These are phyloP conservation scores for Serilophus lunatus DNA, from an alignment of 2,113 vertebrate genomes.

Conservation along the genomic window DNA sequence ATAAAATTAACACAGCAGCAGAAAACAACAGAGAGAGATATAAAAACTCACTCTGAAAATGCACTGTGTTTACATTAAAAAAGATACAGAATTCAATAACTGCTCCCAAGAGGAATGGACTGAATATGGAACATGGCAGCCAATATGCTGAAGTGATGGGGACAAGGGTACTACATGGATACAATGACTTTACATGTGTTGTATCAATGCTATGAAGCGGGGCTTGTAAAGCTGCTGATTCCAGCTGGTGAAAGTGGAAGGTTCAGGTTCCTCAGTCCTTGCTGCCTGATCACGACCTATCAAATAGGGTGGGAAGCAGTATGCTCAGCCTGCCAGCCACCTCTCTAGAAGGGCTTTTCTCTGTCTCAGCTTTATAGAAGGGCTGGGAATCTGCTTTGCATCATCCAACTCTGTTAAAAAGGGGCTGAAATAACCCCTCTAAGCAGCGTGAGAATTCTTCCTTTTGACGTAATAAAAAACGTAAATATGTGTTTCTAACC, in stretches of 20 bases:
- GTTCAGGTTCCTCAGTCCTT: neutral
- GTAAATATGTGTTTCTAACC: conserved; percentile 40
- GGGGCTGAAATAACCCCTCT: neutral
- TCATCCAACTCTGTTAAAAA: neutral
- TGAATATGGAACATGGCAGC: neutral
- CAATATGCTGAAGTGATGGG: neutral
- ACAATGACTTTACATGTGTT: neutral
- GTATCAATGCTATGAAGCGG: neutral
- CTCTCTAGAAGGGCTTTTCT: neutral
- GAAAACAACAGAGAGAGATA: neutral
- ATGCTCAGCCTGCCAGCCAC: neutral
- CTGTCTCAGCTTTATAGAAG: neutral
- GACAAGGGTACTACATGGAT: neutral
- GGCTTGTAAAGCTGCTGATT: neutral
- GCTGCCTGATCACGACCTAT: neutral
- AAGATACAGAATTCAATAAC: neutral
- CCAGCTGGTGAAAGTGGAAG: neutral
- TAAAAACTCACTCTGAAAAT: neutral
- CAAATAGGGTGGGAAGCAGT: rapidly evolving
- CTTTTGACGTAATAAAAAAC: neutral
- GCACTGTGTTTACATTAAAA: neutral
- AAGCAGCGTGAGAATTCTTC: neutral
- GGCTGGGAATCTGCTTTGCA: neutral
- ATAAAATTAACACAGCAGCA: conserved; percentile 34
- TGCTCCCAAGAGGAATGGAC: neutral